Conservation (phyloP, 2,888 invertebrate genomes). For the Agonopterix alstromeriana region DNA sequence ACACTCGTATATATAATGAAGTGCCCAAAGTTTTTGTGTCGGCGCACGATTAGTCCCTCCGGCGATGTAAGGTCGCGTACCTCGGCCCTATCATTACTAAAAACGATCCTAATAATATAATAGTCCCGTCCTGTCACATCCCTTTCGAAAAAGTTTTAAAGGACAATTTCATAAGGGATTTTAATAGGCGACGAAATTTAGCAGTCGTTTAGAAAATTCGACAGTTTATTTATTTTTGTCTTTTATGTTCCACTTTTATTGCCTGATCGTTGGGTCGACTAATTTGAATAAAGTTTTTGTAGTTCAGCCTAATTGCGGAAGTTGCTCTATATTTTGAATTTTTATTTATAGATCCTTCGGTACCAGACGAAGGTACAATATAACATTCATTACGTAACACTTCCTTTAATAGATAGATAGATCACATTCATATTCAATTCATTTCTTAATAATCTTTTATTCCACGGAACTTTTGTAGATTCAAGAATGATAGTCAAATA, state of each 20-base stretch:
- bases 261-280: constrained; percentile 17
- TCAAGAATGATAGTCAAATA: no score
- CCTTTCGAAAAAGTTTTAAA: constrained; percentile 56
- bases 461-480: no score
- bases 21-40: constrained; percentile 60
- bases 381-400: no score
- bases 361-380: no score
- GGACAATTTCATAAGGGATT: constrained; percentile 60
- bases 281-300: constrained; percentile 26
- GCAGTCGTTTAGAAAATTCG: constrained; percentile 56
- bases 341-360: no score
- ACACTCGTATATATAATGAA: constrained; percentile 44
- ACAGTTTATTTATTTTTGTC: constrained; percentile 47
- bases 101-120: constrained; percentile 75
- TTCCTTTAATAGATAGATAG: no score
- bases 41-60: constrained; percentile 56
- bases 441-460: no score
- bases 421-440: no score
- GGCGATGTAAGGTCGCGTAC: constrained; percentile 58
- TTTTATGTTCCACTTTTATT: constrained; percentile 30
- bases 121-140: constrained; percentile 74
- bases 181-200: constrained; percentile 61
- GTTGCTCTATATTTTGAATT: constrained; percentile 7
- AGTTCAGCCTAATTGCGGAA: constrained; percentile 30
- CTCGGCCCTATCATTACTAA: constrained; percentile 69